Evolutionary conservation across 2,797 vertebrate species (phyloP).

Genomic region (Cephalopachus bancanus): DNA sequence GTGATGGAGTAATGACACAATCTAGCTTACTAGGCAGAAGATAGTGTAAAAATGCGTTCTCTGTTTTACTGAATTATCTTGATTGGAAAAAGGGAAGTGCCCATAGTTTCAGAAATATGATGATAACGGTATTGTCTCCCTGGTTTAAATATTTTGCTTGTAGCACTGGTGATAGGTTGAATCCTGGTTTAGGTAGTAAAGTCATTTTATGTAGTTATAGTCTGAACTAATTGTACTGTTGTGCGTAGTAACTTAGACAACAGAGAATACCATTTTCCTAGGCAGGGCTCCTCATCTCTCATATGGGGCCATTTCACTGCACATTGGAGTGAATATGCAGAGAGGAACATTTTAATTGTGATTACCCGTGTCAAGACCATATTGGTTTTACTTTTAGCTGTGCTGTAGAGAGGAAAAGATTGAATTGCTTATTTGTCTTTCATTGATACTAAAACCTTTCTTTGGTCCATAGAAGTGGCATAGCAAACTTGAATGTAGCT

Average conservation of each 20-base stretch:
- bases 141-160: constrained; percentile 4
- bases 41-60: neutral
- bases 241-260: neutral
- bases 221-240: constrained; percentile 33
- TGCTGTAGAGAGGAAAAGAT: constrained; percentile 2
- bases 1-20: neutral
- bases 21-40: constrained; percentile 15
- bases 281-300: neutral
- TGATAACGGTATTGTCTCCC: neutral
- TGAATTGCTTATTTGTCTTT: neutral
- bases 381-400: neutral
- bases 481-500: neutral
- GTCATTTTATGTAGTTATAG: neutral
- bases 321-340: neutral
- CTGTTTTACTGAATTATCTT: neutral
- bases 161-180: neutral
- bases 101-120: constrained; percentile 11
- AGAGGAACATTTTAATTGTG: constrained; percentile 4
- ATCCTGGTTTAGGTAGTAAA: neutral
- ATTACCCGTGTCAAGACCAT: neutral
- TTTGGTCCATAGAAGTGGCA: neutral
- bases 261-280: neutral
- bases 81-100: neutral
- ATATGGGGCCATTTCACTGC: neutral
- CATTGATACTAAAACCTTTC: neutral